Percentiles rank a stretch among this genome's conserved stretches.
Conservation (phyloP, 2,113 vertebrate genomes). For the Macrotis lagotis region DNA sequence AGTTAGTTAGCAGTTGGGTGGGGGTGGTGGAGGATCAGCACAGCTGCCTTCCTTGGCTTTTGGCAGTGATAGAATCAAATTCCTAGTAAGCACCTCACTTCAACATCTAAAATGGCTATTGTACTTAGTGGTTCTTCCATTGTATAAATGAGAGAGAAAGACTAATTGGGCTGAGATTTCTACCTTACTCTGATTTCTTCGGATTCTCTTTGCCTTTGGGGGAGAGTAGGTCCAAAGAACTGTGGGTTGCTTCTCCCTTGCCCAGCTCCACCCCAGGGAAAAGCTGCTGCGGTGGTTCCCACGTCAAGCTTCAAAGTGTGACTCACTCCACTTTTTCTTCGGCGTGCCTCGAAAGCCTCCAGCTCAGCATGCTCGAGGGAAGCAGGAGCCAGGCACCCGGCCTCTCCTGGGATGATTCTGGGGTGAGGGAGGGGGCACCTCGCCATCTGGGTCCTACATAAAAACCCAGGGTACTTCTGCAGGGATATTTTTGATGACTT, state of each 20-base stretch:
- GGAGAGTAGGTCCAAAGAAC: neutral
- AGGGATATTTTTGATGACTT: constrained; percentile 30
- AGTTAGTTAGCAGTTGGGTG: neutral
- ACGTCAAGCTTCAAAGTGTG: constrained; percentile 48
- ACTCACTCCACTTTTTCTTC: constrained; percentile 41
- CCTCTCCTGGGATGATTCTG: neutral
- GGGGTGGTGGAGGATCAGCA: neutral
- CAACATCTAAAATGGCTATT: neutral
- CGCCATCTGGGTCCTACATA: constrained; percentile 17
- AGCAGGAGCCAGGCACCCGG: constrained; percentile 38
- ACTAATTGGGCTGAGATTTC: neutral
- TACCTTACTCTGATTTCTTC: neutral
- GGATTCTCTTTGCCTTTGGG: neutral
- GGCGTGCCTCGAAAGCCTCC: neutral
- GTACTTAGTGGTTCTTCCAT: neutral
- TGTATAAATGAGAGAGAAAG: constrained; percentile 8
- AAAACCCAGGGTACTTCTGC: constrained; percentile 49
- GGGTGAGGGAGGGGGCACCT: neutral
- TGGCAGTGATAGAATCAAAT: constrained; percentile 37
- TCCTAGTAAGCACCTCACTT: constrained; percentile 27
- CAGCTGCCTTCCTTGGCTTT: neutral
- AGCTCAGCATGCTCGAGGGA: neutral
- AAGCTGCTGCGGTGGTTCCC: constrained; percentile 42
- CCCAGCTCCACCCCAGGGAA: constrained; percentile 41
- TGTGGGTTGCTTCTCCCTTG: neutral